phyloP scores from a whole-genome alignment of 2,888 invertebrate species.

The Drosophila kambysellisi region DNA sequence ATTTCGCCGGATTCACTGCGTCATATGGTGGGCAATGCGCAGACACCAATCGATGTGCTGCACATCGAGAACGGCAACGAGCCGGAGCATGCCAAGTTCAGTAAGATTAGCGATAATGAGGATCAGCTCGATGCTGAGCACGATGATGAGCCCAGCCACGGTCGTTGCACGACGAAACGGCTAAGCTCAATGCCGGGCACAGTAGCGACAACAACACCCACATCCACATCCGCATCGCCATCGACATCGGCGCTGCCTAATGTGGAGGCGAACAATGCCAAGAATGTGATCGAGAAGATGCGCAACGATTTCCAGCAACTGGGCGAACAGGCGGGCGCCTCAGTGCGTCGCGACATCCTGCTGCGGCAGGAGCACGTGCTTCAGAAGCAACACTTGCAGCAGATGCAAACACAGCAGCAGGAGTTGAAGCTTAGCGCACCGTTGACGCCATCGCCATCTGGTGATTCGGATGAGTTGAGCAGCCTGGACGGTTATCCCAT shows the following conservation, averaged over 20 bases:
- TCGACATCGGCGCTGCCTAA: constrained; percentile 62
- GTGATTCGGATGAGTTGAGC: constrained; percentile 84
- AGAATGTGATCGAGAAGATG: constrained; percentile 82
- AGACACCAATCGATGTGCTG: constrained; percentile 80
- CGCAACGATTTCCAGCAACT: constrained; percentile 80
- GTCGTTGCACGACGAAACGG: constrained; percentile 31
- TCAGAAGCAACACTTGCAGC: constrained; percentile 23
- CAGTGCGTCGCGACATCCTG: constrained; percentile 58
- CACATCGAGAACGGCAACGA: constrained; percentile 82
- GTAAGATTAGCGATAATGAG: constrained; percentile 82
- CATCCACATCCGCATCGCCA: constrained; percentile 8
- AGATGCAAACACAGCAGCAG: constrained; percentile 19
- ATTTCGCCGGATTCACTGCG: constrained; percentile 79
- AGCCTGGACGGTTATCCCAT: constrained; percentile 83
- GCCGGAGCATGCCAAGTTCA: constrained; percentile 80
- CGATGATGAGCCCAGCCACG: constrained; percentile 39
- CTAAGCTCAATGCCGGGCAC: constrained; percentile 43
- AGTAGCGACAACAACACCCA: constrained; percentile 24
- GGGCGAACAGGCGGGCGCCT: constrained; percentile 67
- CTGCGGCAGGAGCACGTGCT: constrained; percentile 28
- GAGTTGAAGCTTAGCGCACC: constrained; percentile 35
- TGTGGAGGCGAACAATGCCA: constrained; percentile 83
- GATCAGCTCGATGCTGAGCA: constrained; percentile 55
- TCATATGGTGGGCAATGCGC: constrained; percentile 81
- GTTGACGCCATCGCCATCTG: constrained; percentile 59